These are phyloP conservation scores for Anneissia japonica DNA, from an alignment of 35 echinoderm and acorn worm genomes.

Conservation along the genomic window DNA sequence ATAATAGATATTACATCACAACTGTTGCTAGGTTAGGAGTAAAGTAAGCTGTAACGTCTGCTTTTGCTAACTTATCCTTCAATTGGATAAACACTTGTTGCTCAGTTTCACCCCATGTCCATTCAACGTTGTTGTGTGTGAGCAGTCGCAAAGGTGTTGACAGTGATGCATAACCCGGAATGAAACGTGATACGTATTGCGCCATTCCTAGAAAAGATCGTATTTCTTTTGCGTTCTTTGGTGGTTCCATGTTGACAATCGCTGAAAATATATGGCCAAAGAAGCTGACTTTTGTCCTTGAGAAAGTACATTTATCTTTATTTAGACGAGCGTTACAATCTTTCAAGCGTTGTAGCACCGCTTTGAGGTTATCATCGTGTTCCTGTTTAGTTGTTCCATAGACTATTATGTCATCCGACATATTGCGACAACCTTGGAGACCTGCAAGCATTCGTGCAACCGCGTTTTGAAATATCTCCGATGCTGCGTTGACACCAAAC, in stretches of 20 bases:
- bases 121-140: slow-evolving; percentile 31
- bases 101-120: slow-evolving; percentile 29
- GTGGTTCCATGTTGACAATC: slow-evolving; percentile 13
- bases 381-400: slow-evolving; percentile 29
- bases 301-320: slow-evolving; percentile 43
- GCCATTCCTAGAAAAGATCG: too few relatives aligned
- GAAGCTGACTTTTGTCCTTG: slow-evolving; percentile 28
- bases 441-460: slow-evolving; percentile 46
- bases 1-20: too few relatives aligned
- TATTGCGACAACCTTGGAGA: slow-evolving; percentile 33
- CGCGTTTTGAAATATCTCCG: slow-evolving; percentile 54
- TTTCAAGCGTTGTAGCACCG: slow-evolving; percentile 46
- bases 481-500: slow-evolving; percentile 66
- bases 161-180: slow-evolving; percentile 33
- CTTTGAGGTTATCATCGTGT: slow-evolving; percentile 41
- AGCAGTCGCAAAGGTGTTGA: slow-evolving; percentile 29
- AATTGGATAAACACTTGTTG: slow-evolving; percentile 2
- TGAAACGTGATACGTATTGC: slow-evolving; percentile 9
- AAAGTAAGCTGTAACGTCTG: slow-evolving; percentile 43
- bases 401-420: slow-evolving; percentile 73
- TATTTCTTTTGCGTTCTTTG: slow-evolving; percentile 10
- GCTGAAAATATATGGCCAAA: slow-evolving; percentile 56
- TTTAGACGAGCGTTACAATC: slow-evolving; percentile 35
- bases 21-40: slow-evolving; percentile 31
- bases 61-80: slow-evolving; percentile 31